phyloP scores from a whole-genome alignment of 2,888 invertebrate species.

The Netelia virgata region DNA sequence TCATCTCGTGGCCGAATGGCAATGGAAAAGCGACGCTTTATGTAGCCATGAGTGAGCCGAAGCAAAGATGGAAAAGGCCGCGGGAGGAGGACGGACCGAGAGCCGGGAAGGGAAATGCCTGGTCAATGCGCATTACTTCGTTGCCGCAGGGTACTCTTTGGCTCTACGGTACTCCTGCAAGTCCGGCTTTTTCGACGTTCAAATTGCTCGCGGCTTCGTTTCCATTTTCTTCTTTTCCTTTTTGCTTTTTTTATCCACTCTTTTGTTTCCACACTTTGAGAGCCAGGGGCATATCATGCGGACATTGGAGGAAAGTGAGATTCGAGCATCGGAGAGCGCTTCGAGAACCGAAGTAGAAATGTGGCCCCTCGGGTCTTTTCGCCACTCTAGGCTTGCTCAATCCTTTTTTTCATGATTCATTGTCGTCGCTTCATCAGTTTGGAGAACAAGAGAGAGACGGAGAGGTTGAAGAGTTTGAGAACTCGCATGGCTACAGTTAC shows the following conservation, averaged over 20 bases:
- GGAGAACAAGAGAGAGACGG: constrained; percentile 2
- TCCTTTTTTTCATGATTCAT: constrained; percentile 49
- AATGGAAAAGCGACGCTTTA: constrained; percentile 28
- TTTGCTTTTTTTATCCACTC: constrained; percentile 41
- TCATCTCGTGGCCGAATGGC: constrained; percentile 21
- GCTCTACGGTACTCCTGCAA: constrained; percentile 37
- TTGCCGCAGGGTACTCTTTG: constrained; percentile 64
- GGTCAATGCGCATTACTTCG: constrained; percentile 68
- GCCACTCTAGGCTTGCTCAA: constrained; percentile 24
- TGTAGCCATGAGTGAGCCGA: constrained; percentile 2
- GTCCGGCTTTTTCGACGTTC: constrained; percentile 43
- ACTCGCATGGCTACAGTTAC: background rate
- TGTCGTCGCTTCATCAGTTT: constrained; percentile 38
- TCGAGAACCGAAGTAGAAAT: constrained; percentile 47
- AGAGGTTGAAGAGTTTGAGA: constrained; percentile 14
- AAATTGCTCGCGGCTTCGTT: constrained; percentile 22
- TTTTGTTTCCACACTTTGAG: constrained; percentile 61
- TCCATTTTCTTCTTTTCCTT: background rate
- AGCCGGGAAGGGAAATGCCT: constrained; percentile 45
- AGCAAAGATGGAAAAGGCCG: constrained; percentile 23
- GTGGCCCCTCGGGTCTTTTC: constrained; percentile 52
- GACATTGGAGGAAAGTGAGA: constrained; percentile 51
- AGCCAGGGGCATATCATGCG: constrained; percentile 44
- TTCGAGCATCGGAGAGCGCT: constrained; percentile 44
- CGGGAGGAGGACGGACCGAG: background rate